These are phyloP conservation scores for Stenchaetothrips biformis DNA, from an alignment of 2,888 invertebrate species.

Conservation along the genomic window DNA sequence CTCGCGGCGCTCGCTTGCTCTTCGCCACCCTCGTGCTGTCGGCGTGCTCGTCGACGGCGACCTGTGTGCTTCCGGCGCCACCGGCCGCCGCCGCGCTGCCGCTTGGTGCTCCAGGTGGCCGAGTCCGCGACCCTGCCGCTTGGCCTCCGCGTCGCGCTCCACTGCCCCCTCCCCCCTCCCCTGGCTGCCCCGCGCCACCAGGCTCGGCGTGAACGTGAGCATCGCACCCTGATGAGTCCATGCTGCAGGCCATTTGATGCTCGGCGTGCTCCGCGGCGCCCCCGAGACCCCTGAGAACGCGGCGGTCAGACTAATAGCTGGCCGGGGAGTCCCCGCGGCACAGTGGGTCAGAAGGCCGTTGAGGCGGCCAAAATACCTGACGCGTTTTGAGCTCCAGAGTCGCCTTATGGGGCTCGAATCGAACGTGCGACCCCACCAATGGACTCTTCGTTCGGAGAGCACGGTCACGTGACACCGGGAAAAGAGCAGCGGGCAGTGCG, in stretches of 20 bases:
- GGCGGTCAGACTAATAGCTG: neutral
- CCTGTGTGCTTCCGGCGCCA: neutral
- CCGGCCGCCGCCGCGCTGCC: neutral
- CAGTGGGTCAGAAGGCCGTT: too few relatives aligned
- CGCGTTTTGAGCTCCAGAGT: too few relatives aligned
- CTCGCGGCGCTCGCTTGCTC: neutral
- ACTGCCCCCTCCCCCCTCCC: neutral
- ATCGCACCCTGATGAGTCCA: neutral
- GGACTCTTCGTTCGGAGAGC: too few relatives aligned
- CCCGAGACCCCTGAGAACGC: neutral
- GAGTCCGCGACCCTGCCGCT: neutral
- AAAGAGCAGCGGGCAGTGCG: neutral
- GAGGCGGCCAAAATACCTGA: too few relatives aligned
- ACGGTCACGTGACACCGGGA: neutral
- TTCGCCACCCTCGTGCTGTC: neutral
- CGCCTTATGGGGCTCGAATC: too few relatives aligned
- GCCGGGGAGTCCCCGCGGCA: too few relatives aligned
- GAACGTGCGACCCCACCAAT: too few relatives aligned
- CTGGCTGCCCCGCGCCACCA: neutral
- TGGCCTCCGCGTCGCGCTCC: neutral
- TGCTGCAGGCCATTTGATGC: slow-evolving; percentile 1
- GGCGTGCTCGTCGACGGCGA: neutral
- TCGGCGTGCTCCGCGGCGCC: neutral
- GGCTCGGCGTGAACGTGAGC: neutral
- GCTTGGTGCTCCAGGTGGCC: slow-evolving; percentile 5